Base-by-base conservation (phyloP, 2,113 vertebrate species). In the Clarias batrachus region DNA sequence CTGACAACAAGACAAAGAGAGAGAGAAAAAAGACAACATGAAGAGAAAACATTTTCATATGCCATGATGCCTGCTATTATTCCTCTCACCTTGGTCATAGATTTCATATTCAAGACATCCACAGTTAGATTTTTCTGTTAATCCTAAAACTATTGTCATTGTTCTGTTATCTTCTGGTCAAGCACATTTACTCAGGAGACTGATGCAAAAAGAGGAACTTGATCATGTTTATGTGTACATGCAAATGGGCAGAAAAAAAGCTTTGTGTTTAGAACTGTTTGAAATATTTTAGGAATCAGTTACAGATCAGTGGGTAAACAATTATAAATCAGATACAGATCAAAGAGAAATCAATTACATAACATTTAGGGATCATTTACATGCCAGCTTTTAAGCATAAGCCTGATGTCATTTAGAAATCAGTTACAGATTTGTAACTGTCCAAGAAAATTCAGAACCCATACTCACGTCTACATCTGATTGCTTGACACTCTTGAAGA, bases 401-500 rank as follows among this genome's bases (percentile, higher is more conserved):
- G 48, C 7, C 48, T 48, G 48, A 48, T 48, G 48, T 48, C 6
- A 48, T 48, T 23, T 62, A 19, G 1, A 78, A 16, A 78, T 27
- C 48, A 78, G 25, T 73, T 48, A 10, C 3, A 9, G 10, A 8
- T 19, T n/a, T 41, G 11, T 2, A 21, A 16, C 33, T 37, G 37
- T 73, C 10, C 41, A 52, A 78, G 74, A 78, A 27, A 56, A 7
- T 56, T 3, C 27, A 78, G 52, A 13, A 52, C 33, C 0, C 9
- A 73, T 0, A 86, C 90, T 86, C 91, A 96, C 95, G 91, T 95
- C 89, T 6, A 89, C 77, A 37, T 91, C 88, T 0, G 92, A 93
- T 74, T 89, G 81, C 0, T 0, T 0, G 30, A 94, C 0, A 66
- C 86, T 94, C 82, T 54, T 93, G 86, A 94, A 88, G 89, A 92